phyloP scores from a whole-genome alignment of 2,888 invertebrate species.

The Drosophila eohydei region DNA sequence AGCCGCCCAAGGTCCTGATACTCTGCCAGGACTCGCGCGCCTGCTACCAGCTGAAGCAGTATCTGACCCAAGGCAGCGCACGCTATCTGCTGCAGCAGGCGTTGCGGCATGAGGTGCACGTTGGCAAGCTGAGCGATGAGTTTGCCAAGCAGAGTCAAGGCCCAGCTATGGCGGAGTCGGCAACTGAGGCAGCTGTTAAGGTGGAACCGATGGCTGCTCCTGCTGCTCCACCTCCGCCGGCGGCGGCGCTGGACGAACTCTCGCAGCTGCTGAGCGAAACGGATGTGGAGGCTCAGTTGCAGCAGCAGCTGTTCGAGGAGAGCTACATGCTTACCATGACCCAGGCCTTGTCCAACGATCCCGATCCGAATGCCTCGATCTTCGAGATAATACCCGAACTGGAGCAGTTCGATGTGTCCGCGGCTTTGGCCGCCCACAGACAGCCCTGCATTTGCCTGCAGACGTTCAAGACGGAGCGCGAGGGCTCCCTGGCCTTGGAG shows the following conservation, averaged over 20 bases:
- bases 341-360: conserved; percentile 83
- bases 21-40: conserved; percentile 93
- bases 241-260: conserved; percentile 68
- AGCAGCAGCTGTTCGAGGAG: conserved; percentile 87
- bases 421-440: conserved; percentile 86
- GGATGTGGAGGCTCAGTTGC: conserved; percentile 84
- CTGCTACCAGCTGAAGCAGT: conserved; percentile 92
- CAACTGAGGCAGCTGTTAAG: not conserved
- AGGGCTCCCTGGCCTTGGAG: conserved; percentile 90
- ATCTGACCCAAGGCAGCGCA: conserved; percentile 88
- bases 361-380: conserved; percentile 70
- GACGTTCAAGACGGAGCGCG: conserved; percentile 90
- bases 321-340: conserved; percentile 90
- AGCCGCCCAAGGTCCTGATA: conserved; percentile 90
- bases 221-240: not conserved
- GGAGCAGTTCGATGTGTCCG: conserved; percentile 89
- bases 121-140: conserved; percentile 87
- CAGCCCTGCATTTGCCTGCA: conserved; percentile 91
- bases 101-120: conserved; percentile 87
- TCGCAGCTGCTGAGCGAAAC: conserved; percentile 75
- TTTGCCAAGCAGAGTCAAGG: conserved; percentile 83
- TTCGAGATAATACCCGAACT: conserved; percentile 90
- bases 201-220: not conserved
- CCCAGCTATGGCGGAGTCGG: conserved; percentile 40
- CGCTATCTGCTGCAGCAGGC: conserved; percentile 88